Base-by-base conservation (phyloP, 2,888 invertebrate species). In the Cerastis leucographa region DNA sequence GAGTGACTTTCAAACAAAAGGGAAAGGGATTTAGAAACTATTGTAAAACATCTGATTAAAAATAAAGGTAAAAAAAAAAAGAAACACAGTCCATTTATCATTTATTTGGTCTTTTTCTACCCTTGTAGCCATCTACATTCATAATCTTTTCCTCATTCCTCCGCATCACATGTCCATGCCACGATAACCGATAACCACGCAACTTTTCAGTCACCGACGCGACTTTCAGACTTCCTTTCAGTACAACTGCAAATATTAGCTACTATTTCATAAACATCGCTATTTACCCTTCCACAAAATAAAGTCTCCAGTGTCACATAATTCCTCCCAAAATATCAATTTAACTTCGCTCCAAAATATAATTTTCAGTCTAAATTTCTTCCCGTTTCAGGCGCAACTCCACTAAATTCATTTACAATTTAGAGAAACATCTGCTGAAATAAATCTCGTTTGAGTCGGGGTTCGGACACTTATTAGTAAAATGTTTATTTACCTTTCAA, bases 341-440 rank as follows among this genome's bases (percentile, higher is more conserved):
- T 84, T 71, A 71, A 69, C 66, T 71, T 29, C 42, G 25, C 22
- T 29, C 19, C 44, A 29, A 68, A 78, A 72, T 49, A 76, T 66
- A 76, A 81, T 71, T 68, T 81, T 71, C 51, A 29, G 49, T 22
- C n/a, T n/a, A 68, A 84, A 84, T 76, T 51, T 67, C 71, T 46
- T 65, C 61, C 69, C 61, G 51, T 76, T 77, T 46, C 62, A 2
- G 14, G 5, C 22, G 40, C n/a, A 71, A 35, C 71, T 70, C 49
- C 11, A 61, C 44, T 61, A 68, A 78, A 84, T 83, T 76, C 56
- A 61, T 84, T 84, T 72, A 69, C 35, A 84, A 80, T 85, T 81
- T 73, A 56, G 61, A 65, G 70, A 29, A 73, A 72, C 81, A 85
- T 73, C 77, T 78, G 71, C 68, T n/a, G 25, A 49, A 67, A 77